Evolutionary conservation across 2,888 invertebrate genomes (phyloP).

Genomic region (Limnephilus lunatus): DNA sequence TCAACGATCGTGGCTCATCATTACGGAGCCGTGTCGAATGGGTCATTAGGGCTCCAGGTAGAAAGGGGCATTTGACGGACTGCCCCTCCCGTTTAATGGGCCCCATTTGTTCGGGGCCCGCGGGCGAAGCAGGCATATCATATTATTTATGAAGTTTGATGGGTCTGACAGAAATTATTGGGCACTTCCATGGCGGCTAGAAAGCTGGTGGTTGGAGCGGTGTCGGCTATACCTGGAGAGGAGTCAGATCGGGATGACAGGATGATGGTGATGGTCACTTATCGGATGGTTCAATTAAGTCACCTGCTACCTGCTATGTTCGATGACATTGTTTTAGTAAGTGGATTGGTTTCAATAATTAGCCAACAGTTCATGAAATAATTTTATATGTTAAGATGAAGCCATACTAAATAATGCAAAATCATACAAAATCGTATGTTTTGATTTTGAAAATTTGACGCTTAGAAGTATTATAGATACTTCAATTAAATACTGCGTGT

Average conservation of each 20-base stretch:
- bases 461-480: no score
- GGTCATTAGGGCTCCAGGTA: constrained; percentile 49
- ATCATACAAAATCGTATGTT: no score
- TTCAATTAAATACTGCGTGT: no score
- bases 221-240: neutral
- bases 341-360: neutral
- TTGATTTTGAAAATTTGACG: no score
- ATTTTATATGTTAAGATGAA: neutral
- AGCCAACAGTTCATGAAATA: neutral
- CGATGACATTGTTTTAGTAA: neutral
- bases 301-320: neutral
- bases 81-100: constrained; percentile 64
- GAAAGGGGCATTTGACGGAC: constrained; percentile 31
- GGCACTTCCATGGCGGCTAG: constrained; percentile 19
- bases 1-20: constrained; percentile 12
- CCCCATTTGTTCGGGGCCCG: constrained; percentile 53
- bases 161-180: constrained; percentile 21
- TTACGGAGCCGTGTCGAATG: constrained; percentile 28
- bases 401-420: no score
- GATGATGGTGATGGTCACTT: neutral
- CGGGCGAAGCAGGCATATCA: constrained; percentile 6
- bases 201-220: neutral
- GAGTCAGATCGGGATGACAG: neutral
- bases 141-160: neutral
- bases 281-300: neutral